Base-by-base conservation (phyloP, 1,140 invertebrate species). In the Homarus americanus region DNA sequence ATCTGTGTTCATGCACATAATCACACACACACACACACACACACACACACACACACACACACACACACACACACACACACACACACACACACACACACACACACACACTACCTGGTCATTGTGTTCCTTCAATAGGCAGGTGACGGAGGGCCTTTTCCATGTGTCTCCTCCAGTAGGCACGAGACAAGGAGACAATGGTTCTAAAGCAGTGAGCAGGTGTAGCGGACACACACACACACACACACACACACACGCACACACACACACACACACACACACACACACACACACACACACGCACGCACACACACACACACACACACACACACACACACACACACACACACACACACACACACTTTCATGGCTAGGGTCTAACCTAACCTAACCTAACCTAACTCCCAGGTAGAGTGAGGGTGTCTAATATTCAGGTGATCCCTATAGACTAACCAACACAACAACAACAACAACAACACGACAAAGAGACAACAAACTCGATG, bases 41-140 rank as follows among this genome's bases (percentile, higher is more conserved):
- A 72, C 66, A 72, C 66, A 72, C 66, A 72, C 66, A 72, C 24
- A 72, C 66, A 72, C 66, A 72, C 66, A 72, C 24, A 72, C 66
- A 72, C 66, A 72, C 66, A 72, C 24, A 72, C 66, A 72, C 66
- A 72, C 66, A 72, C 24, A 72, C 66, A 72, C 66, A 72, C 66
- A 72, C 66, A 72, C 66, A 72, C 24, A 72, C 66, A 72, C 66
- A 72, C 66, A 72, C 24, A 72, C 66, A 72, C 66, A 72, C 66
- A 72, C 66, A 72, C 44, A 49, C 44, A 49, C 15, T n/a, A n/a
- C n/a, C n/a, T n/a, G n/a, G n/a, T n/a, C n/a, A n/a, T n/a, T n/a
- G n/a, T n/a, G n/a, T n/a, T n/a, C n/a, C n/a, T n/a, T n/a, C n/a
- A n/a, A n/a, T n/a, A n/a, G n/a, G n/a, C n/a, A n/a, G n/a, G n/a